Conservation (phyloP, 64 coral and sea anemone genomes). For the Dendronephthya gigantea region DNA sequence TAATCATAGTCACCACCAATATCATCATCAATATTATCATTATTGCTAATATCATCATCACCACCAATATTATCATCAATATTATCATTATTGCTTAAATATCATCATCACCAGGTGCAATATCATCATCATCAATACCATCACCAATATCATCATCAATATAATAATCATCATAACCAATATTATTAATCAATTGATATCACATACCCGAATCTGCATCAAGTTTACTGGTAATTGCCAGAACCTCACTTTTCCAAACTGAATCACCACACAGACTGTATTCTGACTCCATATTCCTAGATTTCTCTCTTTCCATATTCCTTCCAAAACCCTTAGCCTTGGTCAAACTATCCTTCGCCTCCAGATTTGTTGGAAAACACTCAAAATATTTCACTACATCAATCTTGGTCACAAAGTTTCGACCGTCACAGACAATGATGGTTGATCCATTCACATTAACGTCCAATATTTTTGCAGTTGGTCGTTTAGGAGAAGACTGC, state of each 20-base stretch:
- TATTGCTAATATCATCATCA: no score
- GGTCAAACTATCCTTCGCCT: background rate
- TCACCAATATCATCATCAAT: no score
- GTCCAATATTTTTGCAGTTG: background rate
- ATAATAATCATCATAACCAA: no score
- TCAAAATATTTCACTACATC: background rate
- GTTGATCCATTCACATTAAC: background rate
- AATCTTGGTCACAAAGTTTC: background rate
- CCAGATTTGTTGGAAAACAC: background rate
- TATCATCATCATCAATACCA: no score
- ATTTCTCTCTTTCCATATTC: background rate
- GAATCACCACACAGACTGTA: background rate
- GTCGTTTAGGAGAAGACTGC: background rate
- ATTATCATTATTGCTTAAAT: no score
- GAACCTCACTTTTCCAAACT: background rate
- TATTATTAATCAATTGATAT: no score
- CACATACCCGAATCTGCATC: background rate
- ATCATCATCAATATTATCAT: no score
- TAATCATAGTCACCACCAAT: no score
- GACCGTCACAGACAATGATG: background rate
- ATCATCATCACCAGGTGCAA: no score
- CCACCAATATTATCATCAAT: no score
- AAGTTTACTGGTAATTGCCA: background rate
- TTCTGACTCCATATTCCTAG: background rate
- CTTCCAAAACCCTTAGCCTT: no score